Conservation (phyloP, 1,140 invertebrate genomes). For the Papilio helenus region DNA sequence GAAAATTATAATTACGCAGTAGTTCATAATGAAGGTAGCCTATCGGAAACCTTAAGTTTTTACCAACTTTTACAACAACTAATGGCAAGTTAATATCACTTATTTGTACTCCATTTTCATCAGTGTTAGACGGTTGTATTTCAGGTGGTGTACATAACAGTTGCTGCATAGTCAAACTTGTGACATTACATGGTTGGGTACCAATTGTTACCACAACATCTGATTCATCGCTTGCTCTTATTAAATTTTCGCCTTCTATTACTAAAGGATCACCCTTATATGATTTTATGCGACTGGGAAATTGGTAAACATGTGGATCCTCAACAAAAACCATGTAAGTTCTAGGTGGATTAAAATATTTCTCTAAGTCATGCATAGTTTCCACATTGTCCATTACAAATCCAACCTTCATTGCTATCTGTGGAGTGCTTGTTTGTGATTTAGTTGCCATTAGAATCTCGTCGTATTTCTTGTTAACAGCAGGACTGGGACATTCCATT, state of each 20-base stretch:
- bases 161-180: constrained; percentile 93
- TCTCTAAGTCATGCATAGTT: constrained; percentile 93
- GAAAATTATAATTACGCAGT: constrained; percentile 92
- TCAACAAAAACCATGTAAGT: constrained; percentile 94
- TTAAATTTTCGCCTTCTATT: constrained; percentile 96
- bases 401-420: constrained; percentile 89
- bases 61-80: constrained; percentile 95
- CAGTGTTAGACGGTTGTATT: constrained; percentile 92
- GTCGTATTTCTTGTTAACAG: constrained; percentile 86
- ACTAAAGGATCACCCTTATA: constrained; percentile 98
- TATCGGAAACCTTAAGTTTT: constrained; percentile 92
- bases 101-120: constrained; percentile 91
- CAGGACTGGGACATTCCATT: constrained; percentile 97
- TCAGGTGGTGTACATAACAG: constrained; percentile 95
- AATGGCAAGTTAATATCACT: constrained; percentile 89
- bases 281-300: constrained; percentile 92
- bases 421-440: constrained; percentile 79
- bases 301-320: constrained; percentile 95
- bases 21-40: constrained; percentile 95
- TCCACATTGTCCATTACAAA: constrained; percentile 98
- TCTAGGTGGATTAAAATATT: constrained; percentile 91
- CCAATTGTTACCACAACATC: constrained; percentile 98
- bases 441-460: constrained; percentile 81
- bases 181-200: constrained; percentile 94
- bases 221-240: constrained; percentile 94